These are phyloP conservation scores for Aythya fuligula DNA, from an alignment of 2,797 vertebrate species.

Conservation along the genomic window DNA sequence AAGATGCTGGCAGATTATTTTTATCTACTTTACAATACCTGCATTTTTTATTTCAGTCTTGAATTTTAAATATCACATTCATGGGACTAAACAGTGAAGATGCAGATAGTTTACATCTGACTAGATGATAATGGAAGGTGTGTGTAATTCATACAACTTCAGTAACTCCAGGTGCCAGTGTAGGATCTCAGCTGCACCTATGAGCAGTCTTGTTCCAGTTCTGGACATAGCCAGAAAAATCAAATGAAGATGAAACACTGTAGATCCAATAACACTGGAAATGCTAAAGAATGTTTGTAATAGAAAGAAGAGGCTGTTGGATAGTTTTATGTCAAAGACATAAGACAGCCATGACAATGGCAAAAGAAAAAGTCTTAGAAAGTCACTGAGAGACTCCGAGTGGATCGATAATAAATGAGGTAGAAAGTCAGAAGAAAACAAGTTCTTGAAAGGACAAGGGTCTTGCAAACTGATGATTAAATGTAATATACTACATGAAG, in stretches of 20 bases:
- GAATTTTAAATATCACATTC: neutral
- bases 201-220: neutral
- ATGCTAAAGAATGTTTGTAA: neutral
- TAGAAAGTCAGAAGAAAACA: constrained; percentile 18
- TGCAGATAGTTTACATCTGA: neutral
- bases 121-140: neutral
- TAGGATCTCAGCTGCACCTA: neutral
- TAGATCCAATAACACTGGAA: neutral
- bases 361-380: neutral
- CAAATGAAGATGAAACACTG: neutral
- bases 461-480: constrained; percentile 1
- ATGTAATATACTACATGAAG: neutral
- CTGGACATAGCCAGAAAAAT: neutral
- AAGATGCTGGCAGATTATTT: neutral
- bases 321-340: neutral
- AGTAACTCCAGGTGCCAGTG: neutral
- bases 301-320: neutral
- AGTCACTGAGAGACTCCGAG: neutral
- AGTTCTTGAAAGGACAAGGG: constrained; percentile 18
- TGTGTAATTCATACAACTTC: neutral
- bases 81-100: neutral
- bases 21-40: neutral
- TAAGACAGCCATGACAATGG: neutral
- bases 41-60: neutral
- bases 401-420: neutral